These are phyloP conservation scores for Callorhinus ursinus DNA, from an alignment of 2,113 vertebrate genomes.

Conservation along the genomic window DNA sequence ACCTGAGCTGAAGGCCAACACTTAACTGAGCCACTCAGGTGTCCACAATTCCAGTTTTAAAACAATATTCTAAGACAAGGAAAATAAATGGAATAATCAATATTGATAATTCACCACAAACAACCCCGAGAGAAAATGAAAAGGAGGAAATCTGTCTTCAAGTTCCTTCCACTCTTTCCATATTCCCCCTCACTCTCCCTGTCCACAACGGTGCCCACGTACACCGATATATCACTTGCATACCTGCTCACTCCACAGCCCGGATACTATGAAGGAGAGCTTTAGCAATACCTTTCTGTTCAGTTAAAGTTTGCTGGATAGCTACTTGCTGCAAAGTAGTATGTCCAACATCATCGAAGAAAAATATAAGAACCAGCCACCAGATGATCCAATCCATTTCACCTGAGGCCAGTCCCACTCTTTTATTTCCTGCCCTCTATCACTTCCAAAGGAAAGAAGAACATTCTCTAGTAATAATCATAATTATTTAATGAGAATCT, in stretches of 20 bases:
- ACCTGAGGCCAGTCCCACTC: neutral
- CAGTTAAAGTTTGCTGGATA: neutral
- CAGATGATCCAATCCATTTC: neutral
- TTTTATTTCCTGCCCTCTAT: neutral
- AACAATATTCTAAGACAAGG: neutral
- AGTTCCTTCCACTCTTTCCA: neutral
- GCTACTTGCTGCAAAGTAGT: neutral
- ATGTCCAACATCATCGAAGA: neutral
- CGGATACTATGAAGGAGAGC: neutral
- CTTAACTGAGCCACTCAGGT: neutral
- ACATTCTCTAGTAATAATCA: neutral
- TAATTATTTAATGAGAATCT: neutral
- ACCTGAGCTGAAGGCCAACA: neutral
- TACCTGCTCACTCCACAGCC: neutral
- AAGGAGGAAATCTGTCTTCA: neutral
- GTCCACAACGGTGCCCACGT: rapidly evolving
- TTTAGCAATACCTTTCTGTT: neutral
- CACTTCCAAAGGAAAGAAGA: neutral
- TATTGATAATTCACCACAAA: neutral
- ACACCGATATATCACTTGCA: neutral
- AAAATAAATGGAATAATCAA: neutral
- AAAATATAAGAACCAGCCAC: neutral
- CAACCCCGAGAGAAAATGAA: neutral
- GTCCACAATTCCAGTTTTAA: neutral
- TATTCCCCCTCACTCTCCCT: neutral